Percentiles rank a stretch among this genome's conserved stretches.
Evolutionary conservation across 2,888 invertebrate genomes (phyloP).

Genomic region (Idaea biselata): DNA sequence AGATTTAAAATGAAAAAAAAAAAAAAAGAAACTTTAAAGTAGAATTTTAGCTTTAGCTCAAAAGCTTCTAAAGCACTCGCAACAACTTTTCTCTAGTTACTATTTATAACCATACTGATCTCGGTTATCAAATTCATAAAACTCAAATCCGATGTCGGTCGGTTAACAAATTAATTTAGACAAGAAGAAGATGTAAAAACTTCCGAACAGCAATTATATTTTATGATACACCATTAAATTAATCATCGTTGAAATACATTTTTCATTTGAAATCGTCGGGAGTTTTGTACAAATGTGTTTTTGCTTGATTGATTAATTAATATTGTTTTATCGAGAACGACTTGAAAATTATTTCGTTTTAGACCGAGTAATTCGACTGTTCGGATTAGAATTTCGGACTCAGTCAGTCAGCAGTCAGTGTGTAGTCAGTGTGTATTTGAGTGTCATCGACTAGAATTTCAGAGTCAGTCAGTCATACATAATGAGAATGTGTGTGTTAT

Average conservation of each 20-base stretch:
- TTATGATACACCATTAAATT: slow-evolving; percentile 77
- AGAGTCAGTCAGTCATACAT: no score
- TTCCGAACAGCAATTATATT: slow-evolving; percentile 77
- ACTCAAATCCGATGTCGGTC: slow-evolving; percentile 36
- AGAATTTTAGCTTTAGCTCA: no score
- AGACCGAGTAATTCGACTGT: no score
- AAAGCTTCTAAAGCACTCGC: no score
- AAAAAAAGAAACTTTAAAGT: no score
- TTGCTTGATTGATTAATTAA: slow-evolving; percentile 63
- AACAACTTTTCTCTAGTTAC: no score
- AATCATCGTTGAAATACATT: slow-evolving; percentile 80
- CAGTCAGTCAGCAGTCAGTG: no score
- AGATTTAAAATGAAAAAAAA: no score
- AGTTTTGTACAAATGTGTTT: slow-evolving; percentile 69
- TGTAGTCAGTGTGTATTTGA: no score
- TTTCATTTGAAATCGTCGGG: slow-evolving; percentile 78
- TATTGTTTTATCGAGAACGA: not conserved
- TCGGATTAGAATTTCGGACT: no score
- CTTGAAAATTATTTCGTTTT: not conserved
- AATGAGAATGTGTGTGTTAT: not conserved
- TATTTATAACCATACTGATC: no score
- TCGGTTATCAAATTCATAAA: not conserved
- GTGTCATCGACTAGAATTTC: no score
- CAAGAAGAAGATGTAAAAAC: slow-evolving; percentile 79
- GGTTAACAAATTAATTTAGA: slow-evolving; percentile 74